Base-by-base conservation (phyloP, 2,888 invertebrate genomes). In the Hydrotaea diabolus region DNA sequence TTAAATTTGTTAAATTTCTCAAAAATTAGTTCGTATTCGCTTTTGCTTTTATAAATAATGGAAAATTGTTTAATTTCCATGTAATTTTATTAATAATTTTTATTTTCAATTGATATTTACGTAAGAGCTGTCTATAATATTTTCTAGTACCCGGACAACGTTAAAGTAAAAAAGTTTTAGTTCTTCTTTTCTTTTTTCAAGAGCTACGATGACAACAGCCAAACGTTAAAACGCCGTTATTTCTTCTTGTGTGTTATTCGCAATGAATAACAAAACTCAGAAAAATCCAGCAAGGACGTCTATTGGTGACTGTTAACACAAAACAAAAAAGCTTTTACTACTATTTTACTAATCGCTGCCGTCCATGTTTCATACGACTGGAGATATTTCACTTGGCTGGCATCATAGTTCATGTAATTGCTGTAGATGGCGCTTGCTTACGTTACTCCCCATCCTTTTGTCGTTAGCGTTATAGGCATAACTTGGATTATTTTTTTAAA, bases 281-380 rank as follows among this genome's bases (percentile, higher is more conserved):
- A 85, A 80, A 66, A 82, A 81, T 81, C 84, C 86, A 86, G 87
- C 87, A 87, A 87, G 87, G 87, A 86, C 87, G 87, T 87, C 86
- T 86, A 82, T 86, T 81, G 80, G 86, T 80, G 79, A 83, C 80
- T 85, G 80, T 78, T 78, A 57, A 78, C 77, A 83, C 83, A 80
- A 69, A 62, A 77, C 71, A 80, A 62, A 59, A 59, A 59, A 26
- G 23, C 59, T 59, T 59, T 26, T 59, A n/a, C n/a, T n/a, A n/a
- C n/a, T n/a, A n/a, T n/a, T n/a, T n/a, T n/a, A n/a, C n/a, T n/a
- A n/a, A n/a, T n/a, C n/a, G n/a, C n/a, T n/a, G n/a, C n/a, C n/a
- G n/a, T n/a, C n/a, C n/a, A n/a, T n/a, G n/a, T n/a, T n/a, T n/a
- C n/a, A n/a, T n/a, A n/a, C n/a, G n/a, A n/a, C n/a, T n/a, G n/a